Percentiles rank a stretch among this genome's conserved stretches.
Evolutionary conservation across 92 coral and sea anemone species (phyloP).

Genomic region (Desmophyllum pertusum): DNA sequence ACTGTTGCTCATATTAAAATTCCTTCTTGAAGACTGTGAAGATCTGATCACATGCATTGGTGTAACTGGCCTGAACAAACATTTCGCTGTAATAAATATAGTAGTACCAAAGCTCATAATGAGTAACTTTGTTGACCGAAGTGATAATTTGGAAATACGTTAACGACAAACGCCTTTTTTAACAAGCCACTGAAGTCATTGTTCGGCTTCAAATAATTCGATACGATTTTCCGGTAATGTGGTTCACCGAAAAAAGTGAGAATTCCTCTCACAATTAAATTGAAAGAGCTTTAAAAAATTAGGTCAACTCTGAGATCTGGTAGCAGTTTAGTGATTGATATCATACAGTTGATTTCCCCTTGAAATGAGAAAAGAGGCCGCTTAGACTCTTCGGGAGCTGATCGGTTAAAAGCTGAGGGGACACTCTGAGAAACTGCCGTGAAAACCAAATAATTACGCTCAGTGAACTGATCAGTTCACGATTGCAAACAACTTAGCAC

Average conservation of each 20-base stretch:
- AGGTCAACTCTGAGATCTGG: background rate
- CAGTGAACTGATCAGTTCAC: too few relatives aligned
- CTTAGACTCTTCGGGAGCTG: background rate
- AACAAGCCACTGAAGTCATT: background rate
- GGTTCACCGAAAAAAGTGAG: background rate
- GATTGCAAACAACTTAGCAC: background rate
- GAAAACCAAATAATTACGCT: too few relatives aligned
- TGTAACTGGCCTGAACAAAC: background rate
- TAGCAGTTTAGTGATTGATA: background rate
- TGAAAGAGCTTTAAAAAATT: background rate
- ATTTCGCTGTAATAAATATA: background rate
- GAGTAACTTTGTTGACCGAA: background rate
- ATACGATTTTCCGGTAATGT: conserved; percentile 23
- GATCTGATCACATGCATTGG: background rate
- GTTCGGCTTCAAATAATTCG: too few relatives aligned
- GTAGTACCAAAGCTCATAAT: background rate
- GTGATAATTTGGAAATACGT: background rate
- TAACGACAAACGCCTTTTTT: background rate
- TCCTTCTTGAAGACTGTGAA: background rate
- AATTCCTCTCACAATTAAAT: background rate
- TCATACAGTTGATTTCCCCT: background rate
- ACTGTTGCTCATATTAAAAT: background rate
- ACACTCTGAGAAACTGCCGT: background rate
- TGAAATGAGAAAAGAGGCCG: background rate
- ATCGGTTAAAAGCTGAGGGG: background rate